phyloP scores from a whole-genome alignment of 1,140 invertebrate genomes.

The Tetramorium simillimum region DNA sequence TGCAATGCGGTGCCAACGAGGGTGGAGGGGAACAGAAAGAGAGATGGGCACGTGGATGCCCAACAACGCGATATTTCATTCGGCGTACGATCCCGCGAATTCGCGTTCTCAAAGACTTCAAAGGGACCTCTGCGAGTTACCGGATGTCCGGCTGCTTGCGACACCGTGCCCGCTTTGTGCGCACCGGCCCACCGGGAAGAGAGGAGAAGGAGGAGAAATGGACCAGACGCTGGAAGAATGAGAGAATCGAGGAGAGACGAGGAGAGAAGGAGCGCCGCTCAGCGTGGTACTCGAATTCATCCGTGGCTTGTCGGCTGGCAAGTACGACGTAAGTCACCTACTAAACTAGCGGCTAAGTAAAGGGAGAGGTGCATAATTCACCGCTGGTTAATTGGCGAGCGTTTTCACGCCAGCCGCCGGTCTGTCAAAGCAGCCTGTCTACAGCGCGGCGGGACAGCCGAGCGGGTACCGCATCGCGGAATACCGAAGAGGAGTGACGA shows the following conservation, averaged over 20 bases:
- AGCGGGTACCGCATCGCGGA: constrained; percentile 20
- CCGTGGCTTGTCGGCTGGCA: constrained; percentile 75
- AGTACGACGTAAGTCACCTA: constrained; percentile 84
- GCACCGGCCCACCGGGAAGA: constrained; percentile 4
- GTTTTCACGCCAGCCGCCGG: constrained; percentile 83
- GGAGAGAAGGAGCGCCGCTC: constrained; percentile 47
- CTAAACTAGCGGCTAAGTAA: constrained; percentile 82
- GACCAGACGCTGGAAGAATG: background rate
- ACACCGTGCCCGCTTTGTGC: constrained; percentile 55
- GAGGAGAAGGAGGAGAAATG: background rate
- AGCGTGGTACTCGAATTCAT: constrained; percentile 75
- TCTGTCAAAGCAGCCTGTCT: constrained; percentile 82
- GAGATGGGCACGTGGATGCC: background rate
- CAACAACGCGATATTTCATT: constrained; percentile 81
- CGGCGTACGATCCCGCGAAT: constrained; percentile 78
- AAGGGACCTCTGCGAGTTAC: constrained; percentile 72
- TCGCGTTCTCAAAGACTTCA: constrained; percentile 78
- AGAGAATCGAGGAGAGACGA: background rate
- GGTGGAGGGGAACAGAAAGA: background rate
- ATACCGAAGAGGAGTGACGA: background rate
- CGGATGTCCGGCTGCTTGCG: constrained; percentile 82
- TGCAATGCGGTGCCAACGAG: background rate
- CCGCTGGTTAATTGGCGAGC: constrained; percentile 84
- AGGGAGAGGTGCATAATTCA: constrained; percentile 82
- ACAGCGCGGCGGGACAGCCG: constrained; percentile 27